A percentile compares a stretch with the other conserved stretches of the same genome.
phyloP scores from a whole-genome alignment of 2,888 invertebrate species.

The Incurvaria masculella region DNA sequence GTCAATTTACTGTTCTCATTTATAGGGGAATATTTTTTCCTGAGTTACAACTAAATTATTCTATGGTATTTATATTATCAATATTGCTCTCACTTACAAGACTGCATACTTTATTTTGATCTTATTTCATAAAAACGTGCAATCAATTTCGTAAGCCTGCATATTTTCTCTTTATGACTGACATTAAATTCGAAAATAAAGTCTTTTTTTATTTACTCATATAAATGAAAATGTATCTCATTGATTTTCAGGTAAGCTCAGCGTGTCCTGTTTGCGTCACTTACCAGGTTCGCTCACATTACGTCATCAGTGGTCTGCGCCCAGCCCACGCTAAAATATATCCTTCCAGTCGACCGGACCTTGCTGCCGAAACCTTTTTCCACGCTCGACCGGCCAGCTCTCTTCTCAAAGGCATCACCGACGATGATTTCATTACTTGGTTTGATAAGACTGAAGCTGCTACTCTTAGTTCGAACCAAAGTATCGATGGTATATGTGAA shows the following conservation, averaged over 20 bases:
- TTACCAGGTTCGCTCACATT: slow-evolving; percentile 57
- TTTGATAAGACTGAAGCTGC: slow-evolving; percentile 58
- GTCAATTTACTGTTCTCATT: background rate
- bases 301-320: slow-evolving; percentile 58
- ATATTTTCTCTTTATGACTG: too few relatives aligned
- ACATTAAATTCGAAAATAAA: too few relatives aligned
- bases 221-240: too few relatives aligned
- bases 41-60: background rate
- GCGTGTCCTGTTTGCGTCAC: slow-evolving; percentile 62
- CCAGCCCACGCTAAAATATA: slow-evolving; percentile 63
- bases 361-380: slow-evolving; percentile 63
- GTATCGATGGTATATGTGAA: slow-evolving; percentile 52
- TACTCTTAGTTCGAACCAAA: slow-evolving; percentile 40
- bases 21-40: background rate
- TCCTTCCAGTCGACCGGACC: slow-evolving; percentile 58
- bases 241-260: slow-evolving; percentile 47
- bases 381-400: slow-evolving; percentile 59
- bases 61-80: too few relatives aligned
- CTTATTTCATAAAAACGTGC: too few relatives aligned
- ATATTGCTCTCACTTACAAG: too few relatives aligned
- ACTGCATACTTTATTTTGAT: too few relatives aligned
- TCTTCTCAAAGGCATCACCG: slow-evolving; percentile 58
- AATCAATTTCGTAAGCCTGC: too few relatives aligned
- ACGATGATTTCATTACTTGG: slow-evolving; percentile 66
- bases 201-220: too few relatives aligned